Evolutionary conservation across 1,140 invertebrate species (phyloP).

Genomic region (Drosophila arizonae): DNA sequence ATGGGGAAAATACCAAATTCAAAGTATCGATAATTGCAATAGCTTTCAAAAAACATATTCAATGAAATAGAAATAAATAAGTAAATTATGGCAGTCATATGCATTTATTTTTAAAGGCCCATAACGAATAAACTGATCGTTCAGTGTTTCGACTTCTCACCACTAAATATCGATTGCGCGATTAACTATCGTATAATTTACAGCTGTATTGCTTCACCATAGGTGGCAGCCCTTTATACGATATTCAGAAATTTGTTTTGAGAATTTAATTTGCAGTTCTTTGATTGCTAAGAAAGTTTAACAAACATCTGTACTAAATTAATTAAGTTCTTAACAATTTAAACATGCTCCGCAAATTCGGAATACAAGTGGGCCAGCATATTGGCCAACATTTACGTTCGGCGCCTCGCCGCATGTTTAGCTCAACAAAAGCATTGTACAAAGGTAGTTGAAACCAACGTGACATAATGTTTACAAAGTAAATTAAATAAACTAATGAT

Average conservation of each 20-base stretch:
- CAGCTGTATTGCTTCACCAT: not conserved
- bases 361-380: slow-evolving; percentile 38
- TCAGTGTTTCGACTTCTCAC: no score
- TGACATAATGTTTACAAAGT: slow-evolving; percentile 57
- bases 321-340: slow-evolving; percentile 1
- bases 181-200: not conserved
- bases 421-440: slow-evolving; percentile 27
- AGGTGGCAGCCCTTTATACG: slow-evolving; percentile 8
- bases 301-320: slow-evolving; percentile 17
- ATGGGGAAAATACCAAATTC: not conserved
- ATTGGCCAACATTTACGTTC: slow-evolving; percentile 37
- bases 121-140: no score
- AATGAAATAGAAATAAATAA: not conserved
- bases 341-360: slow-evolving; percentile 55
- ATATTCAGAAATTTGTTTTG: slow-evolving; percentile 35
- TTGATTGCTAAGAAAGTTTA: not conserved
- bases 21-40: not conserved
- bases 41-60: not conserved
- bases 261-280: slow-evolving; percentile 18
- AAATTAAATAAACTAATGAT: not conserved
- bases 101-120: no score
- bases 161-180: slow-evolving; percentile 8
- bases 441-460: slow-evolving; percentile 51
- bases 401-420: slow-evolving; percentile 36
- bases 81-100: not conserved